Evolutionary conservation across 2,888 invertebrate genomes (phyloP), one percentile per base, ranked within the genome.

Genomic region (Selenia dentaria): DNA sequence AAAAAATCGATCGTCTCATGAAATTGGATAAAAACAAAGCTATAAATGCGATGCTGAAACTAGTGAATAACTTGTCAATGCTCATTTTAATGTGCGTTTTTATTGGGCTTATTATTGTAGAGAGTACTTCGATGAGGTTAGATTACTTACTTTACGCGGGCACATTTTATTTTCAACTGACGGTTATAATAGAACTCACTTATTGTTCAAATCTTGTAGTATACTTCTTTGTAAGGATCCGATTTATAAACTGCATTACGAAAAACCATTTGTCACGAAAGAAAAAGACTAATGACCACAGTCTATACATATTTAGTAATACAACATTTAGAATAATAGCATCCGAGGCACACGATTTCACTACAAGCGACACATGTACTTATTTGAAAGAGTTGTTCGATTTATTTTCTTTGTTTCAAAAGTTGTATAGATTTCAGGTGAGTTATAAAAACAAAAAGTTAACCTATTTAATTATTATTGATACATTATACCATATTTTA

Each of bases 1-100:
- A 86, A 57, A 62, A 74, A 51, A 66, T 83, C 2, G 82, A 85
- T 35, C 67, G 77, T 10, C 42, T 69, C 0, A 72, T 85, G 73
- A 70, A 67, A 14, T 54, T 82, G 11, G 59, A 77, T 9, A 59
- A 64, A 3, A 74, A 64, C 26, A 63, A 64, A 40, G 37, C 12
- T 5, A 51, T 79, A 1, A 67, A 73, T 33, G 8, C 20, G 1
- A 41, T 68, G 1, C 32, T 71, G 26, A 59, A 58, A 35, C 51
- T 46, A 12, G 48, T 51, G 3, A 72, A 71, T 44, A 26, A 49
- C 6, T 3, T 43, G 2, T 59, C 66, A 1, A 25, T 74, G 8
- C n/a, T 39, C 0, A 9, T 48, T 10, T 24, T 70, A 2, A 1
- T 70, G 4, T 4, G 41, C 1, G 28, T 51, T 6, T 46, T 31